A percentile compares a stretch with the other conserved stretches of the same genome.
Conservation (phyloP, 2,888 invertebrate genomes). For the Frankliniella intonsa region DNA sequence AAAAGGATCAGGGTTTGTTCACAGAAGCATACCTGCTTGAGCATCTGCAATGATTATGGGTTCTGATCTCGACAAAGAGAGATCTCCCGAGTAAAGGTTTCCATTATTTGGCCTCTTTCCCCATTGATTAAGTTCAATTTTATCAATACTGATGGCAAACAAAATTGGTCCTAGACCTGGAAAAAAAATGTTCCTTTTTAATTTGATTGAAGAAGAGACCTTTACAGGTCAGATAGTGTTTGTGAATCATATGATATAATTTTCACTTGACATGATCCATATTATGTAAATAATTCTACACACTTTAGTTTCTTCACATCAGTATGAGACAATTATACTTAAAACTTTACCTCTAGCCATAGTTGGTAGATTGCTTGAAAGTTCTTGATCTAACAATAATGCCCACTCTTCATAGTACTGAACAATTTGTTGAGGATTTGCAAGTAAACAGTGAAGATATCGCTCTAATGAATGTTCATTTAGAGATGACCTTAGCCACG, state of each 20-base stretch:
- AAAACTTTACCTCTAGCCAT: conserved; percentile 74
- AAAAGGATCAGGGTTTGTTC: background rate
- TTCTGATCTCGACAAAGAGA: conserved; percentile 48
- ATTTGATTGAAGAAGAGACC: background rate
- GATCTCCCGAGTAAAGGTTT: conserved; percentile 45
- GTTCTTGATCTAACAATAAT: conserved; percentile 74
- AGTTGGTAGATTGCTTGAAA: conserved; percentile 70
- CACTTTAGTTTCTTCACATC: too few relatives aligned
- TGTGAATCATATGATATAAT: too few relatives aligned
- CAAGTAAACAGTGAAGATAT: conserved; percentile 69
- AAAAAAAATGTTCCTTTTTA: conserved; percentile 36
- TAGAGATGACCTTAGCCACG: conserved; percentile 82
- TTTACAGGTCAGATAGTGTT: too few relatives aligned
- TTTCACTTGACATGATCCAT: too few relatives aligned
- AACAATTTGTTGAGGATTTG: conserved; percentile 55
- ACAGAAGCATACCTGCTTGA: conserved; percentile 43
- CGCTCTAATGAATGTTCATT: conserved; percentile 88
- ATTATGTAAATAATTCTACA: too few relatives aligned
- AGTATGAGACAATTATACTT: background rate
- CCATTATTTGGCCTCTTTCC: conserved; percentile 49
- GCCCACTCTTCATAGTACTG: conserved; percentile 84
- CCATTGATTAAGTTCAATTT: conserved; percentile 67
- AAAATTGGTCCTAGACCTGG: conserved; percentile 79
- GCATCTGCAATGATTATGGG: conserved; percentile 67
- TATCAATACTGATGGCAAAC: conserved; percentile 89